Conservation (phyloP, 2,113 vertebrate genomes). For the Gobiocypris rarus region DNA sequence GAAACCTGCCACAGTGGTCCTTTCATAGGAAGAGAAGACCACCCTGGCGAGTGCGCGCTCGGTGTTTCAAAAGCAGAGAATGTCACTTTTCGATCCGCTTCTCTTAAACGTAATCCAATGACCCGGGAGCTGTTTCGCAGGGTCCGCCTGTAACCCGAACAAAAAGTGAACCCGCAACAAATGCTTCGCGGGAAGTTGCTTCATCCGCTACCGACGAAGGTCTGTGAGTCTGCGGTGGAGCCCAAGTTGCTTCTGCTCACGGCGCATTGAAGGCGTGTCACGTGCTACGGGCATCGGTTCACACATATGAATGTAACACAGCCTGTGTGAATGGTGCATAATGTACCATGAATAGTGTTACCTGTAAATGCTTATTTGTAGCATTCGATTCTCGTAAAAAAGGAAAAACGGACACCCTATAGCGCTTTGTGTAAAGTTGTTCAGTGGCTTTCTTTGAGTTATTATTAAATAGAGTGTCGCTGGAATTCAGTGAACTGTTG, state of each 20-base stretch:
- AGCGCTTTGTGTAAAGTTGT: neutral
- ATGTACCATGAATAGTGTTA: neutral
- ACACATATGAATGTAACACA: conserved; percentile 52
- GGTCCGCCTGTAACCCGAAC: neutral
- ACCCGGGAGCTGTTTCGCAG: neutral
- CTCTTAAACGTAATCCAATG: conserved; percentile 28
- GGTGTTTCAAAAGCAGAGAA: conserved; percentile 16
- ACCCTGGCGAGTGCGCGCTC: conserved; percentile 66
- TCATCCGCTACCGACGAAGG: conserved; percentile 50
- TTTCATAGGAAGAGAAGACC: conserved; percentile 70
- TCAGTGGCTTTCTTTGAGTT: neutral
- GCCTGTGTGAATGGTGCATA: conserved; percentile 8
- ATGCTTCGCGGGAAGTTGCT: conserved; percentile 52
- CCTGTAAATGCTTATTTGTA: neutral
- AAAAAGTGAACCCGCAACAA: conserved; percentile 51
- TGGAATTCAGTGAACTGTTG: neutral
- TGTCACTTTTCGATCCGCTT: conserved; percentile 5
- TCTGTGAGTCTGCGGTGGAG: conserved; percentile 53
- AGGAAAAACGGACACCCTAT: neutral
- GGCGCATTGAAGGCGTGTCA: conserved; percentile 57
- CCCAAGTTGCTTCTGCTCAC: conserved; percentile 48
- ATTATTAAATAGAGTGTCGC: neutral
- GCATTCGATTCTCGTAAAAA: neutral
- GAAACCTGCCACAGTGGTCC: conserved; percentile 71
- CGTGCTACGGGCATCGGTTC: conserved; percentile 58